Conservation (phyloP, 2,797 vertebrate species). For the Lutjanus argentimaculatus region DNA sequence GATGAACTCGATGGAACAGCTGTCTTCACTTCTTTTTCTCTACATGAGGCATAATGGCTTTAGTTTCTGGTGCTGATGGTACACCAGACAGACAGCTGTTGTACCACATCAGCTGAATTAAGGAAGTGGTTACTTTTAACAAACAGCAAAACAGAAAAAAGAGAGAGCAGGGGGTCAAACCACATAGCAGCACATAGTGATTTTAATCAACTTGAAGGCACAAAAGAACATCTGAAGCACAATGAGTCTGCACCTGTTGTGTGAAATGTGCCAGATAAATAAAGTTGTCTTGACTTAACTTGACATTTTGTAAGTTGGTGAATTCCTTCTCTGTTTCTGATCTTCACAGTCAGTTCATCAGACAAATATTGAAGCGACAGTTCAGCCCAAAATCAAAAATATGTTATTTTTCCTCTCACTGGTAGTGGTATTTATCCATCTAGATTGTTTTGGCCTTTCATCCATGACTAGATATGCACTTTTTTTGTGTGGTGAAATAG, state of each 20-base stretch:
- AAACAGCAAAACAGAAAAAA: conserved; percentile 1
- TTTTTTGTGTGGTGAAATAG: no score
- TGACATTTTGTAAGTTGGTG: neutral
- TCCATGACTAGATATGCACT: no score
- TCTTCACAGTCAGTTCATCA: neutral
- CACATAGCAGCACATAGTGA: neutral
- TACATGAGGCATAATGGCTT: neutral
- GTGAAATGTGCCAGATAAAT: no score
- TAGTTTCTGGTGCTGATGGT: conserved; percentile 6
- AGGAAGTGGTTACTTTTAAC: conserved; percentile 26
- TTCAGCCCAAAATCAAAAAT: no score
- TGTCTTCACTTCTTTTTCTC: conserved; percentile 1
- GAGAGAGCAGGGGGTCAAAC: neutral
- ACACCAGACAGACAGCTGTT: conserved; percentile 39
- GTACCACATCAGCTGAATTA: neutral
- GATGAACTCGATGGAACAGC: neutral
- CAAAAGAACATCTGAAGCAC: no score
- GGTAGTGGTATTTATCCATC: no score
- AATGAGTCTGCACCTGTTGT: no score
- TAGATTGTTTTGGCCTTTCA: no score
- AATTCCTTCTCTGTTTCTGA: neutral
- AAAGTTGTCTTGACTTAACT: no score
- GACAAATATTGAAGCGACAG: neutral
- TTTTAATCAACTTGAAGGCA: neutral
- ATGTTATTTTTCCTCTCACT: no score